These are phyloP conservation scores for Albula goreensis DNA, from an alignment of 2,113 vertebrate genomes.

Conservation along the genomic window DNA sequence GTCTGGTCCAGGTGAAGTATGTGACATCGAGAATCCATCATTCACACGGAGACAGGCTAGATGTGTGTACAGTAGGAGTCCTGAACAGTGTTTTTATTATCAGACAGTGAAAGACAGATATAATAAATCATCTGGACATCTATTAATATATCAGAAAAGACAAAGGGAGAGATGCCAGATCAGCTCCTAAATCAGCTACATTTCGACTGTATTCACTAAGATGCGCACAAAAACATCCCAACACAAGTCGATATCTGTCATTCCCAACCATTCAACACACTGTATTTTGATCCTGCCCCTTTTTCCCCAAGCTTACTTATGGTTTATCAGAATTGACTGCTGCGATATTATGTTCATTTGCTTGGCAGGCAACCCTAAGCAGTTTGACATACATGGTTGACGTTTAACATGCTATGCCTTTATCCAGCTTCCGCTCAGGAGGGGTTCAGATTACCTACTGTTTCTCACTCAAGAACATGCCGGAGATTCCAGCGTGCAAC, in stretches of 20 bases:
- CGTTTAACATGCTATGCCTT: not conserved
- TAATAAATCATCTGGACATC: not conserved
- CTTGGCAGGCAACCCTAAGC: not conserved
- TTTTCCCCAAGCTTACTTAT: not conserved
- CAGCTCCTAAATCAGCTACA: not conserved
- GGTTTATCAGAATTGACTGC: not conserved
- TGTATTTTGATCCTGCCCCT: not conserved
- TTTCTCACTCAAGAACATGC: not conserved
- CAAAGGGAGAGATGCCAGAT: not conserved
- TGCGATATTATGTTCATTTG: not conserved
- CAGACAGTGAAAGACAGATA: not conserved
- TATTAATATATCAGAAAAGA: not conserved
- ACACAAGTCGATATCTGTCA: not conserved
- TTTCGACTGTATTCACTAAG: not conserved
- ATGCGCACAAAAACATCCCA: not conserved
- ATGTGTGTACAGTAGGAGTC: not conserved
- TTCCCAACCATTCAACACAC: not conserved
- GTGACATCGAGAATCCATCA: not conserved
- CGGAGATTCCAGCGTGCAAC: not conserved
- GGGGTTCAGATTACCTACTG: not conserved
- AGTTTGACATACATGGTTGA: not conserved
- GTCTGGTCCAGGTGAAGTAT: not conserved
- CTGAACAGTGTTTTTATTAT: too few relatives aligned
- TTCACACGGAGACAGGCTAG: not conserved
- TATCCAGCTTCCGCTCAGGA: not conserved